phyloP scores from a whole-genome alignment of 2,888 invertebrate species.

The Nephrotoma appendiculata region DNA sequence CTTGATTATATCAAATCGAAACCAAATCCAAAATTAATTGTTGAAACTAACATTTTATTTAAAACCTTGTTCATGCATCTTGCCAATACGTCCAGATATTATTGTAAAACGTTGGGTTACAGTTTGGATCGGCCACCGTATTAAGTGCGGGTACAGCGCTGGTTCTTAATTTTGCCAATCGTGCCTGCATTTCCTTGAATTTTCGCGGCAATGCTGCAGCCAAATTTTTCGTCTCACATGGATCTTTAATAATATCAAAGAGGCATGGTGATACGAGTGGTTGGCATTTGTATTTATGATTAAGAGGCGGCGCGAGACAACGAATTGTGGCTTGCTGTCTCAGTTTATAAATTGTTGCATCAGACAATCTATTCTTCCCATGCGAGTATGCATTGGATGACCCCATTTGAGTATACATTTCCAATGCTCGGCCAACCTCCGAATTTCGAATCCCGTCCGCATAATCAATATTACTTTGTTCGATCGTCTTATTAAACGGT shows the following conservation, averaged over 20 bases:
- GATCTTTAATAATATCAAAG: constrained; percentile 28
- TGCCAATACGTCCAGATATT: constrained; percentile 44
- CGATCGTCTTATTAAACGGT: constrained; percentile 24
- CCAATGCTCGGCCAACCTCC: constrained; percentile 15
- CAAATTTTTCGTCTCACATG: no score
- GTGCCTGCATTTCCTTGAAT: not conserved
- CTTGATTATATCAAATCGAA: no score
- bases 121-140: constrained; percentile 29
- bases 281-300: constrained; percentile 17
- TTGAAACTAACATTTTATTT: no score
- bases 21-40: no score
- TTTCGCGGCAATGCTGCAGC: not conserved
- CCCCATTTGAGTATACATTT: constrained; percentile 8
- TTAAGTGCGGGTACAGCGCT: constrained; percentile 33
- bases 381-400: no score
- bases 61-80: constrained; percentile 21
- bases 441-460: constrained; percentile 18
- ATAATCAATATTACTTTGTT: constrained; percentile 15
- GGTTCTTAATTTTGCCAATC: constrained; percentile 5
- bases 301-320: constrained; percentile 13
- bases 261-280: constrained; percentile 31
- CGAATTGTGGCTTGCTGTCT: constrained; percentile 19
- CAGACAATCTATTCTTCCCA: not conserved
- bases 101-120: constrained; percentile 38
- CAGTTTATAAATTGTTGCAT: constrained; percentile 17